Evolutionary conservation across 2,113 vertebrate species (phyloP).

Genomic region (Myrmecophaga tridactyla): DNA sequence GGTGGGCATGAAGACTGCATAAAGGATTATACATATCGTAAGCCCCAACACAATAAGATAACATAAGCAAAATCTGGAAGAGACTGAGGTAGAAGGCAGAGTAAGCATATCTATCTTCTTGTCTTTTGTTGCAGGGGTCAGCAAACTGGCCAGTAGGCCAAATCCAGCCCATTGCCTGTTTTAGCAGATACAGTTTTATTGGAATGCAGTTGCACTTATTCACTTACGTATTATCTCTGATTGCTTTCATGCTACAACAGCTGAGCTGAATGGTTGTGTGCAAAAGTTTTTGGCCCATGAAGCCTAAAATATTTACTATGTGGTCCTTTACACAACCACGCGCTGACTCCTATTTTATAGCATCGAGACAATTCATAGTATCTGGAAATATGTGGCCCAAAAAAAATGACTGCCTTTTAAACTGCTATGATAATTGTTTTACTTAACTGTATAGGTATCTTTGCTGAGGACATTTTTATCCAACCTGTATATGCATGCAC

Average conservation of each 20-base stretch:
- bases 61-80: not conserved
- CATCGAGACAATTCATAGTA: not conserved
- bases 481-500: not conserved
- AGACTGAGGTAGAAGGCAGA: not conserved
- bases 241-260: not conserved
- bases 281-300: not conserved
- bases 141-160: not conserved
- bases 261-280: not conserved
- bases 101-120: not conserved
- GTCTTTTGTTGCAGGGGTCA: not conserved
- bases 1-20: not conserved
- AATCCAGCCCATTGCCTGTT: not conserved
- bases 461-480: not conserved
- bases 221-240: not conserved
- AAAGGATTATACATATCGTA: not conserved
- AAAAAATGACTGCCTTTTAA: not conserved
- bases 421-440: not conserved
- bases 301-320: not conserved
- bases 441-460: not conserved
- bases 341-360: not conserved
- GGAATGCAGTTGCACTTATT: not conserved
- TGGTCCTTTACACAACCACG: not conserved
- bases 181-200: not conserved
- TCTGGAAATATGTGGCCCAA: not conserved
- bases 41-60: not conserved